Evolutionary conservation across 30 jellyfish, hydroid and myxozoan genomes (phyloP).

Genomic region (Cassiopea xamachana): DNA sequence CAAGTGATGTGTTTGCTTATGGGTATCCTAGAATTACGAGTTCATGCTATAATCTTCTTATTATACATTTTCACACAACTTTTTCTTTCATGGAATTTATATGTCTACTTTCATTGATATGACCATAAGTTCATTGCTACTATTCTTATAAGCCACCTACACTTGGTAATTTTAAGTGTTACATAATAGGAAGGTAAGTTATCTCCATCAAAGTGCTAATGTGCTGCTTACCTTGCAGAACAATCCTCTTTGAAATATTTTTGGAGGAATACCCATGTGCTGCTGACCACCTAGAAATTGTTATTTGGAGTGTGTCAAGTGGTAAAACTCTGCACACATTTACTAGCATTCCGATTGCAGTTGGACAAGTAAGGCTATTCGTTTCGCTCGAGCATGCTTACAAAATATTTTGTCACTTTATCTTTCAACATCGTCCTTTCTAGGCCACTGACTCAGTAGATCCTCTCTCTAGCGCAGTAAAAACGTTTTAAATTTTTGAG

Average conservation of each 20-base stretch:
- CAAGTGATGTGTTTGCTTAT: conserved; percentile 79
- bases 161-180: too few relatives aligned
- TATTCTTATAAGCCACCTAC: too few relatives aligned
- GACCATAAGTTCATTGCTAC: background rate
- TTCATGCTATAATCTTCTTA: background rate
- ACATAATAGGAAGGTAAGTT: background rate
- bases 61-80: background rate
- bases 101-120: background rate
- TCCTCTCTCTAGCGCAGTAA: too few relatives aligned
- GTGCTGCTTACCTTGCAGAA: conserved; percentile 37
- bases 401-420: too few relatives aligned
- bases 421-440: too few relatives aligned
- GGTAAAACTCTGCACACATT: conserved; percentile 38
- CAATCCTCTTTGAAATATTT: conserved; percentile 76
- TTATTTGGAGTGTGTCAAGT: conserved; percentile 71
- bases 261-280: conserved; percentile 73
- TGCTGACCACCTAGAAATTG: conserved; percentile 38
- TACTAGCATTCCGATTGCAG: conserved; percentile 26
- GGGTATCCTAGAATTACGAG: conserved; percentile 54
- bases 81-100: background rate
- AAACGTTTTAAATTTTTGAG: too few relatives aligned
- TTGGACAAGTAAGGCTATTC: conserved; percentile 21
- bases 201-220: background rate
- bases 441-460: too few relatives aligned
- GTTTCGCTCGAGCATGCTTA: too few relatives aligned